Conservation (phyloP, 2,797 vertebrate genomes). For the Anguilla anguilla region DNA sequence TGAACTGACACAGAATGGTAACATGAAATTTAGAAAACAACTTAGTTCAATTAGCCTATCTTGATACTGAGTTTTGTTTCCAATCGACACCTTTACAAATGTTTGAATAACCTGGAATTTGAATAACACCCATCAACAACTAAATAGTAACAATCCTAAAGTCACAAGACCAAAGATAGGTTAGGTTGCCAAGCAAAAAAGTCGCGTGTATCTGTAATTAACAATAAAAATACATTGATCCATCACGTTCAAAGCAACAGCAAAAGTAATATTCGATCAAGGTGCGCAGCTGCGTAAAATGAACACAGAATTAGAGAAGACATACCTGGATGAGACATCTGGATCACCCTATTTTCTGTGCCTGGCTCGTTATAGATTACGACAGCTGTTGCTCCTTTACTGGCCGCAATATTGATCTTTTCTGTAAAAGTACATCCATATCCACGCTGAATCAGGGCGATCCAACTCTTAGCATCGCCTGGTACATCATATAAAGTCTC, state of each 20-base stretch:
- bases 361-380: slow-evolving; percentile 68
- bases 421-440: slow-evolving; percentile 76
- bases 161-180: background rate
- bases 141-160: background rate
- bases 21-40: background rate
- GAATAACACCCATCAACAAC: background rate
- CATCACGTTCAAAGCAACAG: background rate
- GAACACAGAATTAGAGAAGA: background rate
- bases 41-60: background rate
- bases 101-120: too few species aligned
- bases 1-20: background rate
- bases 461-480: slow-evolving; percentile 49
- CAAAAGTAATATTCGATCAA: background rate
- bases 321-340: slow-evolving; percentile 78
- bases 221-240: background rate
- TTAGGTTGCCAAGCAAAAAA: background rate
- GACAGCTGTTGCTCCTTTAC: slow-evolving; percentile 67
- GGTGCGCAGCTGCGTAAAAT: background rate
- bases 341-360: slow-evolving; percentile 71
- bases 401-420: slow-evolving; percentile 70
- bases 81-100: background rate
- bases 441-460: slow-evolving; percentile 76
- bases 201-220: background rate
- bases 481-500: background rate
- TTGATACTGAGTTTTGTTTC: background rate